These are phyloP conservation scores for Amphipoea oculea DNA, from an alignment of 2,888 invertebrate genomes.

Conservation along the genomic window DNA sequence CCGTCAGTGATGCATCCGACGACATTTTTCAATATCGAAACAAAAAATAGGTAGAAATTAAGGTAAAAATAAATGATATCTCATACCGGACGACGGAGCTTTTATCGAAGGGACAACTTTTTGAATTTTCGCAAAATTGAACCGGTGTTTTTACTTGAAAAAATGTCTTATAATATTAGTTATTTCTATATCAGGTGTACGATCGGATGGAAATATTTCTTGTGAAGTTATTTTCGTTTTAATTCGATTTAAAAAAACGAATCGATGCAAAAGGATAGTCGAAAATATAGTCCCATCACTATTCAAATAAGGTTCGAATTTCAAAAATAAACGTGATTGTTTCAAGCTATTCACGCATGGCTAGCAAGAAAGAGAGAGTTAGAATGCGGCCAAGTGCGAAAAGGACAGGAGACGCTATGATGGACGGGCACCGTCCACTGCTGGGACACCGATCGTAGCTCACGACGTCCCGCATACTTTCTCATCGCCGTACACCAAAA, in stretches of 20 bases:
- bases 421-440: slow-evolving; percentile 84
- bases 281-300: slow-evolving; percentile 64
- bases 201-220: slow-evolving; percentile 21
- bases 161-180: slow-evolving; percentile 18
- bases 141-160: slow-evolving; percentile 1
- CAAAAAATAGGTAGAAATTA: slow-evolving; percentile 73
- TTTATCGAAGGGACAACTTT: slow-evolving; percentile 60
- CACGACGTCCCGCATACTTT: slow-evolving; percentile 86
- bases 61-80: slow-evolving; percentile 70
- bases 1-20: slow-evolving; percentile 82
- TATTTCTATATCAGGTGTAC: slow-evolving; percentile 15
- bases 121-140: slow-evolving; percentile 31
- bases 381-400: slow-evolving; percentile 65
- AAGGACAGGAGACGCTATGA: slow-evolving; percentile 81
- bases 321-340: slow-evolving; percentile 86
- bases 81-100: slow-evolving; percentile 57
- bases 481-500: slow-evolving; percentile 87
- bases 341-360: slow-evolving; percentile 84
- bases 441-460: slow-evolving; percentile 85
- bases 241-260: slow-evolving; percentile 38
- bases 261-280: slow-evolving; percentile 55
- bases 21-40: slow-evolving; percentile 86
- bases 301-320: slow-evolving; percentile 79
- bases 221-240: slow-evolving; percentile 27
- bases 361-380: slow-evolving; percentile 72